Percentiles rank a stretch among this genome's conserved stretches.
These are phyloP conservation scores for Varanus salvator DNA, from an alignment of 2,113 vertebrate species.

Conservation along the genomic window DNA sequence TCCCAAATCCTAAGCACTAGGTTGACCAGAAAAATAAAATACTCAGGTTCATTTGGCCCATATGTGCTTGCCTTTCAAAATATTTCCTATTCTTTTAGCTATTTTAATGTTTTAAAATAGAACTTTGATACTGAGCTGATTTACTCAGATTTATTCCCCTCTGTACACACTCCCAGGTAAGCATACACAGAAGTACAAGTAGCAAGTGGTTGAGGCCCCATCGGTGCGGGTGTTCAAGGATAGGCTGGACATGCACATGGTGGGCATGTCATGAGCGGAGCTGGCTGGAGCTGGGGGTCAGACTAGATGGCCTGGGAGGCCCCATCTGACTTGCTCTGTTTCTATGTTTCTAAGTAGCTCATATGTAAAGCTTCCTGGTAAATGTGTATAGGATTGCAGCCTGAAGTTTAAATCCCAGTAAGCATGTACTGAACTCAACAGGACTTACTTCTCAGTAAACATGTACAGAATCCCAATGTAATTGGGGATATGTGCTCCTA, in stretches of 20 bases:
- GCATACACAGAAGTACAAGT: no score
- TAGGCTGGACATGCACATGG: no score
- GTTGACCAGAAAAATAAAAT: neutral
- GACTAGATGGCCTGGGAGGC: no score
- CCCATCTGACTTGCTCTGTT: no score
- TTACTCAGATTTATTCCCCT: neutral
- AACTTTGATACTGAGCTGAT: neutral
- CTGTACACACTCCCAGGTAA: neutral
- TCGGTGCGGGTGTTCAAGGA: no score
- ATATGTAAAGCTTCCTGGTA: neutral
- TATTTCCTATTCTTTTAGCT: neutral
- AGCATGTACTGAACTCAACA: no score
- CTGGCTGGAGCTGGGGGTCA: no score
- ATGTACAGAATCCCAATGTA: neutral
- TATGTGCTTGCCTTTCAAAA: no score
- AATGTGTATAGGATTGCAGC: neutral
- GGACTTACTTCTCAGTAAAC: neutral
- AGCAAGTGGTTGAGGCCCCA: no score
- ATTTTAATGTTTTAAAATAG: neutral
- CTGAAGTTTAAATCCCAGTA: neutral
- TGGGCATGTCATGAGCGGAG: no score
- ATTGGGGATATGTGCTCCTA: neutral
- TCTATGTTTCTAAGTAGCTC: no score
- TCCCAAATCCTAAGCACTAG: neutral
- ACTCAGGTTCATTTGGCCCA: neutral